Conservation (phyloP, 2,113 vertebrate genomes). For the Aptenodytes forsteri region DNA sequence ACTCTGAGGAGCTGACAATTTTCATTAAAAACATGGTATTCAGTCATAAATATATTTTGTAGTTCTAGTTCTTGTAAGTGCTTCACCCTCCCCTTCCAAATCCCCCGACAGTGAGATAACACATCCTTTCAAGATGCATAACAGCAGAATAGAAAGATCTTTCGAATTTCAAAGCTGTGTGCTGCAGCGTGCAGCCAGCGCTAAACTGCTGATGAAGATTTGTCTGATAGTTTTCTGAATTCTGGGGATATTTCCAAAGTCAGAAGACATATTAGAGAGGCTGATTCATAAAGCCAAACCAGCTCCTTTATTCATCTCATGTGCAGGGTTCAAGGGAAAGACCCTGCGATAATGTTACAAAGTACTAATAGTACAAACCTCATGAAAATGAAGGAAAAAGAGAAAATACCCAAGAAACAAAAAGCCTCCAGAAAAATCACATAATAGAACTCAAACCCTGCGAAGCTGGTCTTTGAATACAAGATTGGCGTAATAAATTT, state of each 20-base stretch:
- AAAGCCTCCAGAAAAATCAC: not conserved
- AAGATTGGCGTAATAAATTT: slow-evolving; percentile 51
- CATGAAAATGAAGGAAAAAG: slow-evolving; percentile 29
- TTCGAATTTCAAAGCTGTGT: slow-evolving; percentile 6
- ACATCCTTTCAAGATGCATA: not conserved
- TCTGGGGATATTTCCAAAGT: not conserved
- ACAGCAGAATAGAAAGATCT: not conserved
- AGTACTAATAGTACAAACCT: slow-evolving; percentile 55
- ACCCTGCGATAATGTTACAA: slow-evolving; percentile 21
- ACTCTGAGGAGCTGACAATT: not conserved
- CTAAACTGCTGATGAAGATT: slow-evolving; percentile 38
- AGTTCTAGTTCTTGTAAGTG: not conserved
- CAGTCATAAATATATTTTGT: not conserved
- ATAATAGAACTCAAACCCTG: not conserved
- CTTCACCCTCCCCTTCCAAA: not conserved
- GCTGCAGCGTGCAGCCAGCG: not conserved
- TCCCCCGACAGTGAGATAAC: not conserved
- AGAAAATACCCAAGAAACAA: slow-evolving; percentile 23
- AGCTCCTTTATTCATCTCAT: slow-evolving; percentile 6
- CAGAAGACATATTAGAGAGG: slow-evolving; percentile 8
- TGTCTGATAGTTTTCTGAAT: slow-evolving; percentile 37
- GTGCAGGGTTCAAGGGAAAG: slow-evolving; percentile 27
- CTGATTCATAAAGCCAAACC: slow-evolving; percentile 30
- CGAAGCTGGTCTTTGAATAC: slow-evolving; percentile 58
- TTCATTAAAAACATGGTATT: not conserved